Evolutionary conservation across 1,140 invertebrate species (phyloP).

Genomic region (Aplysia californica): DNA sequence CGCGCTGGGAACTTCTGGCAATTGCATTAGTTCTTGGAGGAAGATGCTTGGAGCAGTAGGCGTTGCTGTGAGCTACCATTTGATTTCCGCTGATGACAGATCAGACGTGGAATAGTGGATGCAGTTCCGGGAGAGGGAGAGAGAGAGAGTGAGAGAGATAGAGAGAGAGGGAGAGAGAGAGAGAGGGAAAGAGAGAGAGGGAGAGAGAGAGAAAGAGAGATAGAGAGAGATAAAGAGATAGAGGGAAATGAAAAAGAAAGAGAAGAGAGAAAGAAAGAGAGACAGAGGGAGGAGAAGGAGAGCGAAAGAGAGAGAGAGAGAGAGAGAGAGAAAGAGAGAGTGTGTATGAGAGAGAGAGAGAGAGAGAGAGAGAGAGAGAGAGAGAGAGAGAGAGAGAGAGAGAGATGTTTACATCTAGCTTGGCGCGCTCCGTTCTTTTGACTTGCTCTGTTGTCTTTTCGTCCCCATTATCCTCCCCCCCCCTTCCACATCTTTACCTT

Average conservation of each 20-base stretch:
- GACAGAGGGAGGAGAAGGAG: background rate
- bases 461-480: background rate
- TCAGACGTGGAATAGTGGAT: no score
- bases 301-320: background rate
- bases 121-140: background rate
- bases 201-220: background rate
- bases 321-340: background rate
- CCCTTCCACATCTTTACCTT: no score
- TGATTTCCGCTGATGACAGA: no score
- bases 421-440: background rate
- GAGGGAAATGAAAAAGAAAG: background rate
- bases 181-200: background rate
- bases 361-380: background rate
- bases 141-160: background rate
- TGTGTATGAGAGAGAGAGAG: background rate
- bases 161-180: background rate
- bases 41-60: no score
- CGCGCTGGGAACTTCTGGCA: no score
- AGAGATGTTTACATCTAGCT: background rate
- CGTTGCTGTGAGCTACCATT: no score
- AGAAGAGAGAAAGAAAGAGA: background rate
- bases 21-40: no score
- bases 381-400: background rate
- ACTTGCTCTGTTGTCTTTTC: background rate
- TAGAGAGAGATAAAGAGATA: background rate